Evolutionary conservation across 2,113 vertebrate genomes (phyloP).

Genomic region (Zosterops japonicus): DNA sequence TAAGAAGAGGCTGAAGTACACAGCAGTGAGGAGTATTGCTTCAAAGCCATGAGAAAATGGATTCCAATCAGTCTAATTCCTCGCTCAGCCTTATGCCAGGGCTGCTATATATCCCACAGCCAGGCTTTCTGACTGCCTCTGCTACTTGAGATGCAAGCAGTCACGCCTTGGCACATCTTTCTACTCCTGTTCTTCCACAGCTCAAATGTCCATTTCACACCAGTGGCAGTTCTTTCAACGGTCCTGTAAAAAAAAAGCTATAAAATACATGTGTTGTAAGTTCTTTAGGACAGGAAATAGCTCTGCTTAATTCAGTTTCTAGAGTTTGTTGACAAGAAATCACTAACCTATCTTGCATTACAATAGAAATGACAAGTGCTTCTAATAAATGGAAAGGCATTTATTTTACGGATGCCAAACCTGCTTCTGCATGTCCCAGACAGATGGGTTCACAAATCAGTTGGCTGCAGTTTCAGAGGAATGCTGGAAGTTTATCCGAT

Average conservation of each 20-base stretch:
- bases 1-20: background rate
- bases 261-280: background rate
- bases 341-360: background rate
- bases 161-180: background rate
- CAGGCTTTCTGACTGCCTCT: background rate
- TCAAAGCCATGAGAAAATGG: background rate
- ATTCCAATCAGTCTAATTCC: background rate
- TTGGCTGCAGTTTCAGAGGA: background rate
- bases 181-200: background rate
- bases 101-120: background rate
- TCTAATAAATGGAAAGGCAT: background rate
- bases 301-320: background rate
- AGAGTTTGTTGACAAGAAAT: background rate
- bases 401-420: background rate
- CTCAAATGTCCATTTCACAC: background rate
- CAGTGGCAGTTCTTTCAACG: background rate
- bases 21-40: background rate
- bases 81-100: background rate
- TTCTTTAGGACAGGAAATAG: background rate
- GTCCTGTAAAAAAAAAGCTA: background rate
- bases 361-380: background rate
- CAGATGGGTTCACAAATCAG: slow-evolving; percentile 38
- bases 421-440: background rate
- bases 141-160: background rate
- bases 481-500: background rate